phyloP scores from a whole-genome alignment of 2,797 vertebrate genomes.

The Danio albolineatus region DNA sequence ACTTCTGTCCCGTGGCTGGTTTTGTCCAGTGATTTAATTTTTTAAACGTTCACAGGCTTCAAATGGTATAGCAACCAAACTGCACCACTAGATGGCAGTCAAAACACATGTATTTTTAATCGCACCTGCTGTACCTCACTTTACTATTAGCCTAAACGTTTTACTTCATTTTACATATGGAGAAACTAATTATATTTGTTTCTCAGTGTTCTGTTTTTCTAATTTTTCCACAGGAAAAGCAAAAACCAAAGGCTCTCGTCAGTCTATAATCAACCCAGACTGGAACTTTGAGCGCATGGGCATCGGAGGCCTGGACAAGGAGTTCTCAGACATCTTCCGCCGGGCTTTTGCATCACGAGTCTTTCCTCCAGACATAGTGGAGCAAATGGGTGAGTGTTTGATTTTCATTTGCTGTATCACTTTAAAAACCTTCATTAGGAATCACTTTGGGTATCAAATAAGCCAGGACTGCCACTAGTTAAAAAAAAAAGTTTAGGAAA shows the following conservation, averaged over 20 bases:
- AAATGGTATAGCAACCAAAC: neutral
- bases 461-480: neutral
- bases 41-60: neutral
- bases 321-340: constrained; percentile 96
- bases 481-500: neutral
- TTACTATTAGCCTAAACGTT: neutral
- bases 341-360: constrained; percentile 95
- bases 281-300: constrained; percentile 99
- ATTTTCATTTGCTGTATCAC: neutral
- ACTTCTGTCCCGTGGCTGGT: neutral
- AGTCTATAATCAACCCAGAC: constrained; percentile 98
- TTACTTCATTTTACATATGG: neutral
- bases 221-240: constrained; percentile 82
- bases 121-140: neutral
- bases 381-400: constrained; percentile 92
- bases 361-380: constrained; percentile 96
- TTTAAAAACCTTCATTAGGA: neutral
- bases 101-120: neutral
- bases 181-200: neutral
- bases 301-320: constrained; percentile 94
- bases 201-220: neutral
- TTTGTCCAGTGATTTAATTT: neutral
- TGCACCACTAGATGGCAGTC: constrained; percentile 49
- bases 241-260: constrained; percentile 90
- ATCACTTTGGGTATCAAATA: neutral